Evolutionary conservation across 2,113 vertebrate genomes (phyloP), one percentile per base, ranked within the genome.

Genomic region (Trinectes maculatus): DNA sequence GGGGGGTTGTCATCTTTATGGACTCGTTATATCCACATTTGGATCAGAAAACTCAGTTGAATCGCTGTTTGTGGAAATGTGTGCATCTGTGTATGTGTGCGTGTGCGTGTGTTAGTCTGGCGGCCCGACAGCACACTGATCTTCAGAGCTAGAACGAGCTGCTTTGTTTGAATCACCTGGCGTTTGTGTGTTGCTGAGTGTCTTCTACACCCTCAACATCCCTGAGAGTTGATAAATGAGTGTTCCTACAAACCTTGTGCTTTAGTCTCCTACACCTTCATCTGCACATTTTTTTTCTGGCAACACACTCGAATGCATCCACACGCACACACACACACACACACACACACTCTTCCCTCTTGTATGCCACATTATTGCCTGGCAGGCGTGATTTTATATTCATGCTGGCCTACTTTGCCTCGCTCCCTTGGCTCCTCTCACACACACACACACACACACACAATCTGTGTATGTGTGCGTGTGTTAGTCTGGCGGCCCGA

Each of bases 311-410:
- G 37, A 15, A 62, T 9, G 22, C 26, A 43, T 21, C 26, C n/a
- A 46, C 25, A 56, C 49, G 34, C 15, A 62, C 49, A 48, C 52
- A 57, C 40, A 58, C 22, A 56, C 48, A 52, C 56, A 68, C 55
- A 53, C 46, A 48, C 16, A 42, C 6, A 69, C 52, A 73, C 65
- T 62, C 47, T 75, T 84, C 70, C 72, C 80, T 87, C 79, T 82
- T 88, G 82, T 85, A 89, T 81, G 86, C 85, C 81, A 89, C 89
- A 91, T 87, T 82, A 82, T 83, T 86, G 86, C 87, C 87, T 88
- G 86, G 85, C 83, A 89, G 86, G 83, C 78, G 73, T 90, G 85
- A 88, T 88, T 87, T 89, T 86, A 89, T 88, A 91, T 89, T 89
- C 87, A 91, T 88, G 85, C 85, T 89, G 89, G 83, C 89, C 89